phyloP scores from a whole-genome alignment of 2,888 invertebrate species.

The Amorpha juglandis region DNA sequence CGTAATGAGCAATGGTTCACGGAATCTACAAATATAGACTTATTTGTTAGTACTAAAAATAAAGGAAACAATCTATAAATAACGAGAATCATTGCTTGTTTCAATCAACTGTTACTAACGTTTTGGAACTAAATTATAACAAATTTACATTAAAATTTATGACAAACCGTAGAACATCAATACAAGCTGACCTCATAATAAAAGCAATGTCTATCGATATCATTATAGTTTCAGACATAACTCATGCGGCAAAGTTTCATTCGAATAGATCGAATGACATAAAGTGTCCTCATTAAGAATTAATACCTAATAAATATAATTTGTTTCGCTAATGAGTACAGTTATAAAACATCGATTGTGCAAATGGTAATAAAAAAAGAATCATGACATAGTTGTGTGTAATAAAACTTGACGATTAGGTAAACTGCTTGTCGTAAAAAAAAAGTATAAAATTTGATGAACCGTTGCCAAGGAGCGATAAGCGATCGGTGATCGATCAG shows the following conservation, averaged over 20 bases:
- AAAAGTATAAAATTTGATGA: slow-evolving; percentile 26
- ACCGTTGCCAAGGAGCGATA: slow-evolving; percentile 35
- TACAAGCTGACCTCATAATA: neutral
- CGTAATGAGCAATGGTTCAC: too few relatives aligned
- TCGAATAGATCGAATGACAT: neutral
- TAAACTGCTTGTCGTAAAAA: slow-evolving; percentile 24
- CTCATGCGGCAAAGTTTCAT: neutral
- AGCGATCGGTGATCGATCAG: slow-evolving; percentile 30
- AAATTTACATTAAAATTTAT: too few relatives aligned
- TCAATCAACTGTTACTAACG: too few relatives aligned
- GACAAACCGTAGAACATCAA: neutral
- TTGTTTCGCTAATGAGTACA: slow-evolving; percentile 4
- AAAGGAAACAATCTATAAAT: too few relatives aligned
- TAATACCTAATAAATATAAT: slow-evolving; percentile 6
- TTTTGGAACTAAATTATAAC: neutral
- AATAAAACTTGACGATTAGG: slow-evolving; percentile 27
- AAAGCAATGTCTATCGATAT: neutral
- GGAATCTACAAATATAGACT: too few relatives aligned
- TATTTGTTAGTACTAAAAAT: too few relatives aligned
- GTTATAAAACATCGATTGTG: slow-evolving; percentile 17
- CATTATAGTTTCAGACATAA: neutral
- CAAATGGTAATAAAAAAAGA: slow-evolving; percentile 22
- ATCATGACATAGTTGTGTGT: slow-evolving; percentile 24
- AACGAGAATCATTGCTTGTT: too few relatives aligned
- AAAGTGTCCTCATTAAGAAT: neutral